These are phyloP conservation scores for Eilema caniola DNA, from an alignment of 2,888 invertebrate species.

Conservation along the genomic window DNA sequence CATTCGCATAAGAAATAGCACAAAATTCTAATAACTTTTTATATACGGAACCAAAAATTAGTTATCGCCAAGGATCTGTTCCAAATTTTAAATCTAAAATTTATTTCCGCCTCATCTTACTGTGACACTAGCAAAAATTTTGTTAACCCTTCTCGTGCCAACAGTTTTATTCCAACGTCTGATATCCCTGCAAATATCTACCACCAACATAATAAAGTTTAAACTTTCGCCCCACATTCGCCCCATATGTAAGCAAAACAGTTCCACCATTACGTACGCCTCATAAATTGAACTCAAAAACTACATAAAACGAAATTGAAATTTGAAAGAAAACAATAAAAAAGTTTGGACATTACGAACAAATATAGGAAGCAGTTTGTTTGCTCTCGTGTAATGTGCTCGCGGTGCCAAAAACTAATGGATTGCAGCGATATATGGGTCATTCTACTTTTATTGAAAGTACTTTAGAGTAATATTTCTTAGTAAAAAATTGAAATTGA, in stretches of 20 bases:
- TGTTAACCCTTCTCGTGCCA: not conserved
- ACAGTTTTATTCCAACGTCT: too few species aligned
- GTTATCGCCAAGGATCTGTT: too few species aligned
- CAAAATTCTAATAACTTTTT: too few species aligned
- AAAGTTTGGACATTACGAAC: slow-evolving; percentile 50
- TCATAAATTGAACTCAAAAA: slow-evolving; percentile 31
- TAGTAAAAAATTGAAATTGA: not conserved
- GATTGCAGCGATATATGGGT: not conserved
- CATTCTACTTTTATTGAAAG: not conserved
- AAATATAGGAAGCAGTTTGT: slow-evolving; percentile 35
- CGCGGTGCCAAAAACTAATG: slow-evolving; percentile 27
- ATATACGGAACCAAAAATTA: too few species aligned
- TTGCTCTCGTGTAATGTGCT: slow-evolving; percentile 27
- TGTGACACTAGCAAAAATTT: too few species aligned
- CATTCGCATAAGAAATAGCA: too few species aligned
- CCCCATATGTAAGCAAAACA: slow-evolving; percentile 13
- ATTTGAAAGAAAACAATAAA: slow-evolving; percentile 49
- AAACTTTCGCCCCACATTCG: slow-evolving; percentile 8
- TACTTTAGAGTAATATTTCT: not conserved
- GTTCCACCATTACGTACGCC: slow-evolving; percentile 13
- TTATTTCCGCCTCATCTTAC: too few species aligned
- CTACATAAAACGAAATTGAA: slow-evolving; percentile 53
- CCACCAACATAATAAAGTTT: slow-evolving; percentile 16
- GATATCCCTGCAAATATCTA: too few species aligned
- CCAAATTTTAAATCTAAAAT: too few species aligned